A percentile compares a stretch with the other conserved stretches of the same genome.
Evolutionary conservation across 2,888 invertebrate genomes (phyloP).

Genomic region (Orthosia incerta): DNA sequence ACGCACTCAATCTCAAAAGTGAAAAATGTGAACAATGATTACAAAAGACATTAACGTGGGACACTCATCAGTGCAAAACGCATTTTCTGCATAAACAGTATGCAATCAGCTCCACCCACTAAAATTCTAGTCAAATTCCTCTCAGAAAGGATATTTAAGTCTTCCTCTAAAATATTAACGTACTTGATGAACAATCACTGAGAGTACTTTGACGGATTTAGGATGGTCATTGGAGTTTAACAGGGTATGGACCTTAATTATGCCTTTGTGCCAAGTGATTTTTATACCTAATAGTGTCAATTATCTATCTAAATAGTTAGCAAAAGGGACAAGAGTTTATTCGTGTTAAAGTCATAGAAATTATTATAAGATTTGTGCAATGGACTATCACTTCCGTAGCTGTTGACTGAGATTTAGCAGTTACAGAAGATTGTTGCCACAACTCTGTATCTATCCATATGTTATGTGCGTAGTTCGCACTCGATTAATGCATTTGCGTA

Average conservation of each 20-base stretch:
- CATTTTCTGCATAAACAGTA: constrained; percentile 68
- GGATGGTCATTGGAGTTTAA: constrained; percentile 84
- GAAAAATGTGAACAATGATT: constrained; percentile 91
- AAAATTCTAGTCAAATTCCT: constrained; percentile 87
- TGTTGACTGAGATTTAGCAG: constrained; percentile 76
- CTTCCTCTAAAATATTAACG: constrained; percentile 80
- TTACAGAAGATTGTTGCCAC: constrained; percentile 81
- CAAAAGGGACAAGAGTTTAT: constrained; percentile 84
- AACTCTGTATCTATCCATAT: constrained; percentile 78
- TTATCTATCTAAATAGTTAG: constrained; percentile 87
- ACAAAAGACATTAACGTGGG: constrained; percentile 68
- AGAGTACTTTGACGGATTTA: constrained; percentile 88
- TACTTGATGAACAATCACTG: constrained; percentile 77
- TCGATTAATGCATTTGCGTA: constrained; percentile 88
- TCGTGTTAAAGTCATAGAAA: constrained; percentile 84
- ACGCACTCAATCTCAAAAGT: constrained; percentile 88
- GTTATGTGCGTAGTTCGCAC: constrained; percentile 76
- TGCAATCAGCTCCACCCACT: constrained; percentile 84
- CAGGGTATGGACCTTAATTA: constrained; percentile 90
- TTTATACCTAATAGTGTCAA: constrained; percentile 89
- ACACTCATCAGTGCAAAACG: constrained; percentile 78
- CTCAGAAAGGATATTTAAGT: constrained; percentile 84
- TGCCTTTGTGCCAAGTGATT: constrained; percentile 91
- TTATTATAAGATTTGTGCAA: constrained; percentile 88
- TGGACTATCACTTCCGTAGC: constrained; percentile 76